phyloP scores from a whole-genome alignment of 2,797 vertebrate species.

The Intellagama lesueurii region DNA sequence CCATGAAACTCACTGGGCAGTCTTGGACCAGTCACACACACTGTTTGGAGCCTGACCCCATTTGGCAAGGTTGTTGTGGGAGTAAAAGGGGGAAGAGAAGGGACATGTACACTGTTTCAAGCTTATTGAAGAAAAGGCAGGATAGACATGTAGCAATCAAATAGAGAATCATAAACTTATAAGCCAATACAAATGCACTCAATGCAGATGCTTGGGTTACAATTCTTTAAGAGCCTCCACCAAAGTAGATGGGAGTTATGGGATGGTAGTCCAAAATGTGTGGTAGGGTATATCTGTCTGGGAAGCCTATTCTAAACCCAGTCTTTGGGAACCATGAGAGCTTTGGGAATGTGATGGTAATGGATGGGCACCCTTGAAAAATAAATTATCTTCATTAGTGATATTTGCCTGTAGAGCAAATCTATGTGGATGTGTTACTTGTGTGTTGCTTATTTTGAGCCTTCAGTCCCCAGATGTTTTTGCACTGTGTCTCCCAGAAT shows the following conservation, averaged over 20 bases:
- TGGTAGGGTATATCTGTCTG: not conserved
- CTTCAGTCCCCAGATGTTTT: not conserved
- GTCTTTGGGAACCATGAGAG: not conserved
- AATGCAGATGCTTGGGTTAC: not conserved
- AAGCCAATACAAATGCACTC: slow-evolving; percentile 1
- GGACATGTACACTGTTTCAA: no score
- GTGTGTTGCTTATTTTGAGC: not conserved
- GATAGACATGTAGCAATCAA: no score
- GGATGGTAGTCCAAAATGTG: not conserved
- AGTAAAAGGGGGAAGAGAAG: no score
- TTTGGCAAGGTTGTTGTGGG: not conserved
- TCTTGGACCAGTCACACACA: no score
- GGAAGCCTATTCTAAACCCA: no score
- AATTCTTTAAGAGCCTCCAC: not conserved
- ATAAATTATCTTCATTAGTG: not conserved
- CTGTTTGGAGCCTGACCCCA: no score
- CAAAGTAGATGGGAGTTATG: not conserved
- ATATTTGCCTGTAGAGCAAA: no score
- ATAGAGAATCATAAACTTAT: no score
- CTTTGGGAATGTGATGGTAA: no score
- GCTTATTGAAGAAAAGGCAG: no score
- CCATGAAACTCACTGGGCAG: no score
- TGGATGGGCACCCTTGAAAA: no score
- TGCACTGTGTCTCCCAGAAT: not conserved
- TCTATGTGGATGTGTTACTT: not conserved